These are phyloP conservation scores for Hydrolagus affinis DNA, from an alignment of 2,113 vertebrate species.

Conservation along the genomic window DNA sequence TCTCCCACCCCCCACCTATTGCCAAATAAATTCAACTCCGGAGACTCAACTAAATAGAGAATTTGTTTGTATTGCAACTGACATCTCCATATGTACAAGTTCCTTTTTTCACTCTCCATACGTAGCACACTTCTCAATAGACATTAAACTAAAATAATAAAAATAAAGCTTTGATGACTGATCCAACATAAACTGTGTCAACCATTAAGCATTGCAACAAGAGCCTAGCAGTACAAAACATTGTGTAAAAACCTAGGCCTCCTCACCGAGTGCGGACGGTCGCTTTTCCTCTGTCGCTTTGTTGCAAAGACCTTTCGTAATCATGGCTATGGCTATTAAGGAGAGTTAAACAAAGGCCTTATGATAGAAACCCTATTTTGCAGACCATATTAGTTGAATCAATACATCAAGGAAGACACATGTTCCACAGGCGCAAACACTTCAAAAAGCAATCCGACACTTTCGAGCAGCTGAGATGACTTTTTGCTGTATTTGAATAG, in stretches of 20 bases:
- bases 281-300: background rate
- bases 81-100: background rate
- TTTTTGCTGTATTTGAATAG: background rate
- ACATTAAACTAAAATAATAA: background rate
- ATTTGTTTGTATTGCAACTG: conserved; percentile 14
- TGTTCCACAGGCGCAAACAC: conserved; percentile 30
- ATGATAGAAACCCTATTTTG: conserved; percentile 2
- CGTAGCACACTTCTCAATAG: background rate
- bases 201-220: background rate
- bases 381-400: background rate
- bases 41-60: background rate
- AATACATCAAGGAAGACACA: conserved; percentile 22
- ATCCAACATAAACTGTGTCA: background rate
- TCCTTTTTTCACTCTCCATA: conserved; percentile 8
- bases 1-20: too few relatives aligned
- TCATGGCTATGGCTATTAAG: conserved; percentile 2
- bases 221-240: background rate
- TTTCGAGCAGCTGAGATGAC: background rate
- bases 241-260: background rate
- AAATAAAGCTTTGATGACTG: background rate
- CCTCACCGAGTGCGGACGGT: background rate
- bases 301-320: background rate
- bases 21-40: background rate
- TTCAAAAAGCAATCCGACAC: conserved; percentile 8
- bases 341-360: background rate